Conservation (phyloP, 1,140 invertebrate species). For the Zaprionus ornatus region DNA sequence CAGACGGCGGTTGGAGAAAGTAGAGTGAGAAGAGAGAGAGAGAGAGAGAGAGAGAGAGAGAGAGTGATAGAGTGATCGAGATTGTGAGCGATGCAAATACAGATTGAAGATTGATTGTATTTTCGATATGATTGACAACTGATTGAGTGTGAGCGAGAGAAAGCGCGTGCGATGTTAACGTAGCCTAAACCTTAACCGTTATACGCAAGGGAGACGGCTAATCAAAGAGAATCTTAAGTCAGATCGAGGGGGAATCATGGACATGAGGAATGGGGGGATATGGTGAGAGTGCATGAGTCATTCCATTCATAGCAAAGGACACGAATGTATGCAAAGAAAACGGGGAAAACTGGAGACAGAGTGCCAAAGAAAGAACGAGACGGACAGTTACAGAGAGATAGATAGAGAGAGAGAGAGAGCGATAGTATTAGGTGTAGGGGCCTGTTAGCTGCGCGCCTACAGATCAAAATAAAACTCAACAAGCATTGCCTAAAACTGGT, state of each 20-base stretch:
- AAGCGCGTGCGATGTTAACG: constrained; percentile 35
- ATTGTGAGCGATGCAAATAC: background rate
- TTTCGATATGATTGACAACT: background rate
- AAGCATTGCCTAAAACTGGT: constrained; percentile 84
- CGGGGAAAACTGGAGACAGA: background rate
- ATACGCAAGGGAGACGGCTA: constrained; percentile 14
- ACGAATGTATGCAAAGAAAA: background rate
- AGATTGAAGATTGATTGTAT: background rate
- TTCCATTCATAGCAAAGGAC: constrained; percentile 7
- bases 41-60: background rate
- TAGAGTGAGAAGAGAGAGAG: background rate
- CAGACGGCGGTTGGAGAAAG: constrained; percentile 22
- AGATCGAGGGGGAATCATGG: background rate
- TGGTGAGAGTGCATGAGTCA: constrained; percentile 10
- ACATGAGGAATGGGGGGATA: background rate
- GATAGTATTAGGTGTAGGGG: constrained; percentile 51
- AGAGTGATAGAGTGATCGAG: background rate
- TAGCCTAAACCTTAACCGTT: constrained; percentile 33
- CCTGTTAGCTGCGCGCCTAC: constrained; percentile 69
- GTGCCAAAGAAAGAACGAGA: background rate
- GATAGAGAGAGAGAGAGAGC: constrained; percentile 4
- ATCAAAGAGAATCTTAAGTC: constrained; percentile 5
- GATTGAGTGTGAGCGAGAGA: background rate
- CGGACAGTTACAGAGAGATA: constrained; percentile 14
- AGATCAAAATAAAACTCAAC: constrained; percentile 84